Base-by-base conservation (phyloP, 2,797 vertebrate species). In the Premnoplex brunnescens region DNA sequence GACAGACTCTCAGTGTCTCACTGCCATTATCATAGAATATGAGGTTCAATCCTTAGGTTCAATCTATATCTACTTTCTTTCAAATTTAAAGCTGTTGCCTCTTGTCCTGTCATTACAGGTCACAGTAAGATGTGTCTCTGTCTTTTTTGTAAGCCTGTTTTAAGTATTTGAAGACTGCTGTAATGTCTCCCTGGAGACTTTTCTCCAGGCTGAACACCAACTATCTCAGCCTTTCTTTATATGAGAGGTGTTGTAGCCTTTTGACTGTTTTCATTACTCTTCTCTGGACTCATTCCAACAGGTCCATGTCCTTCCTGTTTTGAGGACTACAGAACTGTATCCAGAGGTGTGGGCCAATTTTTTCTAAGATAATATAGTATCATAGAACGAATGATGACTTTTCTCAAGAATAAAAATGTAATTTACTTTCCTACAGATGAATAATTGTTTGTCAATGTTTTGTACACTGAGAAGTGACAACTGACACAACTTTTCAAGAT, bases 181-280 rank as follows among this genome's bases (percentile, higher is more conserved):
- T 44, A 44, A 44, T 44, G 44, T 44, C 20, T 44, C 20, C 10
- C 20, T 44, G 44, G 44, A 21, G 44, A 21, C 44, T 44, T 44
- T 44, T 44, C 20, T 44, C 44, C 44, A 44, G 44, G 44, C 44
- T 44, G 44, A 44, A 58, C 3, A 16, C 16, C 16, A 79, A 3
- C 1, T 7, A 30, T 34, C 32, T 77, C 12, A 32, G 3, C 3
- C 2, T 76, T 41, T 34, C 21, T 56, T 85, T 24, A 34, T 1
- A 48, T 8, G 11, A 62, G 1, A 16, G 0, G 0, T 67, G n/a
- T 41, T 62, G 37, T 24, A 56, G 7, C 1, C 7, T 19, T 72
- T 19, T 71, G 6, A 41, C 4, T 11, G n/a, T 34, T 59, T 58
- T 68, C 19, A 9, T 48, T 21, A 11, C 21, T 19, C 12, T 52